These are phyloP conservation scores for Diarsia brunnea DNA, from an alignment of 2,888 invertebrate genomes.

Conservation along the genomic window DNA sequence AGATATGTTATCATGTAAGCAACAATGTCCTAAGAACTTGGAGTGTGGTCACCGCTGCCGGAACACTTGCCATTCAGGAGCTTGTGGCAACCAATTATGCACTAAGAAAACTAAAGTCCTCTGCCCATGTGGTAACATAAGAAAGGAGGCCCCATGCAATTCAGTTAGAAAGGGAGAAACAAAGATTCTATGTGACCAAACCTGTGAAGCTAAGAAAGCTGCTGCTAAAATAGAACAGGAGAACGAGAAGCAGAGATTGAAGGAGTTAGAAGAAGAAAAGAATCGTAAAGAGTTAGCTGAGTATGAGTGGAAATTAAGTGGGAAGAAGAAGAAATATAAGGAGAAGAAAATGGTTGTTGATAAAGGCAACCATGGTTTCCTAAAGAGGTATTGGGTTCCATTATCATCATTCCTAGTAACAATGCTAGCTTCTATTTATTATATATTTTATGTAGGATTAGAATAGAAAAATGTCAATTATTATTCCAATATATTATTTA, in stretches of 20 bases:
- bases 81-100: slow-evolving; percentile 93
- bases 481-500: slow-evolving; percentile 17
- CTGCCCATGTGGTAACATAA: slow-evolving; percentile 95
- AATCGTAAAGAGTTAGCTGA: slow-evolving; percentile 94
- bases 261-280: slow-evolving; percentile 91
- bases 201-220: slow-evolving; percentile 91
- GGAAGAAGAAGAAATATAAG: slow-evolving; percentile 91
- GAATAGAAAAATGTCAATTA: slow-evolving; percentile 43
- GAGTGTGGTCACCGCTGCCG: slow-evolving; percentile 96
- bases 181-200: slow-evolving; percentile 91
- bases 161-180: slow-evolving; percentile 85
- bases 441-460: slow-evolving; percentile 65
- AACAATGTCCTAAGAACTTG: slow-evolving; percentile 96
- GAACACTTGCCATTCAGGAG: slow-evolving; percentile 93
- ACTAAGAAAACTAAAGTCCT: slow-evolving; percentile 94
- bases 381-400: slow-evolving; percentile 87
- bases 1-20: slow-evolving; percentile 93
- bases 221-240: slow-evolving; percentile 89
- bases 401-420: slow-evolving; percentile 77
- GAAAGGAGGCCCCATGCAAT: slow-evolving; percentile 93
- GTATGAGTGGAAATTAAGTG: slow-evolving; percentile 94
- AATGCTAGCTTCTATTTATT: slow-evolving; percentile 75
- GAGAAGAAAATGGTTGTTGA: slow-evolving; percentile 85
- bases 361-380: slow-evolving; percentile 84
- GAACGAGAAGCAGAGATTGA: slow-evolving; percentile 90